Evolutionary conservation across 2,113 vertebrate species (phyloP).

Genomic region (Prochilodus magdalenae): DNA sequence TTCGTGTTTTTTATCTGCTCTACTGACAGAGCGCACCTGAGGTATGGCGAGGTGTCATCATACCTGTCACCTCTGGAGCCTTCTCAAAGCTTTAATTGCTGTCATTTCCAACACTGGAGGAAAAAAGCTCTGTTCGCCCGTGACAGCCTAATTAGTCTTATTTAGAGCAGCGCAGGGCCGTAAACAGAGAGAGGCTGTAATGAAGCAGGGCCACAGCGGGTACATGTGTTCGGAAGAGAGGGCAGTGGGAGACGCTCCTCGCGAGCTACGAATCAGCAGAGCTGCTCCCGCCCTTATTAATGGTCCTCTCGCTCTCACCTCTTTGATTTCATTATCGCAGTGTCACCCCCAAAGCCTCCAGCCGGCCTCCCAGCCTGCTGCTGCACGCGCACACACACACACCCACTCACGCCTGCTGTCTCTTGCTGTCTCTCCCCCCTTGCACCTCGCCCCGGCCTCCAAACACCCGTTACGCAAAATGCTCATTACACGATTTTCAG

Average conservation of each 20-base stretch:
- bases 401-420: background rate
- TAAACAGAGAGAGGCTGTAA: constrained; percentile 51
- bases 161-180: constrained; percentile 58
- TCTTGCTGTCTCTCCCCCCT: constrained; percentile 14
- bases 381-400: constrained; percentile 7
- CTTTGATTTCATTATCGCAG: constrained; percentile 59
- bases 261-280: constrained; percentile 67
- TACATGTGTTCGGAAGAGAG: constrained; percentile 22
- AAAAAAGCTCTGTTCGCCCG: constrained; percentile 38
- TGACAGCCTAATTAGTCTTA: constrained; percentile 75
- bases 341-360: constrained; percentile 47
- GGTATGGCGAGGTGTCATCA: constrained; percentile 61
- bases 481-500: constrained; percentile 43
- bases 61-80: constrained; percentile 62
- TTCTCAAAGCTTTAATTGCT: constrained; percentile 71
- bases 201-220: background rate
- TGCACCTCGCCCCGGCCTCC: constrained; percentile 41
- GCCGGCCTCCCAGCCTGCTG: constrained; percentile 3
- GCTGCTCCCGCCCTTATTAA: constrained; percentile 63
- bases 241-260: constrained; percentile 48
- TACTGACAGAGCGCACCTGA: constrained; percentile 56
- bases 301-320: constrained; percentile 48
- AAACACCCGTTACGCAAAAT: constrained; percentile 24
- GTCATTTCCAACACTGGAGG: constrained; percentile 62
- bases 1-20: constrained; percentile 40